Evolutionary conservation across 2,113 vertebrate species (phyloP).

Genomic region (Tautogolabrus adspersus): DNA sequence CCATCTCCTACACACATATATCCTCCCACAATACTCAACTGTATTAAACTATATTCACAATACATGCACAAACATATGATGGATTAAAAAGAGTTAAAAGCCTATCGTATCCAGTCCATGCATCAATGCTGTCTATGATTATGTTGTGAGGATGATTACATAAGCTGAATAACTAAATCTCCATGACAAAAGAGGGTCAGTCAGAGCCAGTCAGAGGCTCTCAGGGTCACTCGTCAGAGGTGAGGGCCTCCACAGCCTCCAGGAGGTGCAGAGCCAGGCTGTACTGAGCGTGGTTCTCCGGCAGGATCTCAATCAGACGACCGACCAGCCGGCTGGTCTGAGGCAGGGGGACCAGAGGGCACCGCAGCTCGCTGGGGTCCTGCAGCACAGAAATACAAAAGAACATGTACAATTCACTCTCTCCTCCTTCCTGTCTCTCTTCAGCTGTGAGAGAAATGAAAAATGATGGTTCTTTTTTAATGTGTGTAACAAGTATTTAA

Average conservation of each 20-base stretch:
- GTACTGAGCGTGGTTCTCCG: slow-evolving; percentile 95
- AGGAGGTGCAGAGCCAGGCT: slow-evolving; percentile 92
- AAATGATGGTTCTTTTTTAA: too few species aligned
- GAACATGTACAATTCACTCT: too few species aligned
- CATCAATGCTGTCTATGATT: slow-evolving; percentile 2
- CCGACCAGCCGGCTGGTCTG: slow-evolving; percentile 88
- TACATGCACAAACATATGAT: slow-evolving; percentile 51
- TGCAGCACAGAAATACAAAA: slow-evolving; percentile 57
- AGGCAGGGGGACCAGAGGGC: slow-evolving; percentile 86
- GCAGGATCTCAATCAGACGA: slow-evolving; percentile 92
- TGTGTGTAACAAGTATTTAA: too few species aligned
- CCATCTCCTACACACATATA: background rate
- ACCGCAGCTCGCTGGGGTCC: slow-evolving; percentile 92
- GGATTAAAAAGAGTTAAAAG: slow-evolving; percentile 61
- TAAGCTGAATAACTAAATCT: slow-evolving; percentile 26
- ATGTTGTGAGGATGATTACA: slow-evolving; percentile 7
- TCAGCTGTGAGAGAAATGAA: too few species aligned
- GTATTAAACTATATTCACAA: slow-evolving; percentile 26
- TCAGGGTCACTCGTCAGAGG: slow-evolving; percentile 65
- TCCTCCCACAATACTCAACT: slow-evolving; percentile 2
- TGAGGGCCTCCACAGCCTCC: slow-evolving; percentile 90
- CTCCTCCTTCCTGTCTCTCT: too few species aligned
- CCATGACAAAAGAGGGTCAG: background rate
- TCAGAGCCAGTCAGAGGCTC: background rate
- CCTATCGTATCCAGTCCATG: background rate